Base-by-base conservation (phyloP, 1,140 invertebrate genomes). In the Pseudachorutes palmiensis region DNA sequence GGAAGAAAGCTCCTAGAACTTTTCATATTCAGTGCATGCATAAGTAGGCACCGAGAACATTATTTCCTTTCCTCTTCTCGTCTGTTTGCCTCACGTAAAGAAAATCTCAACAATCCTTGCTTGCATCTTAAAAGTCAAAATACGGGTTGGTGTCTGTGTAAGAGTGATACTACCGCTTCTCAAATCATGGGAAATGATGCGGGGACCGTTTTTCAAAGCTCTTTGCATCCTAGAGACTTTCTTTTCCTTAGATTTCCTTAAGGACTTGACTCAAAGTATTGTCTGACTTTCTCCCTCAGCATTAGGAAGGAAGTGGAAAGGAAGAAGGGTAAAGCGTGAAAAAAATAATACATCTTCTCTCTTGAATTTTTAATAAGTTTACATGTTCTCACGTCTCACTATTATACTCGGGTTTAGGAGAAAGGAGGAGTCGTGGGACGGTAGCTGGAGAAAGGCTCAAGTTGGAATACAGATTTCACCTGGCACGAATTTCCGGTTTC, bases 321-420 rank as follows among this genome's bases (percentile, higher is more conserved):
- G 22, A 5, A 55, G 29, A 57, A 22, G 51, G 30, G 26, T 60
- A 60, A 60, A 55, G 51, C 14, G 14, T 14, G 12, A 26, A 55
- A 55, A 60, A 60, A 60, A 60, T 60, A 60, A 60, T 14, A 24
- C 58, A 60, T 60, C 30, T 24, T 29, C 24, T 22, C 5, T 60
- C 58, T 60, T 60, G 58, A 60, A 60, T 60, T 31, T 60, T 60
- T 60, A 60, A 60, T 60, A 60, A 14, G 30, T 30, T 29, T 5
- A 60, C 26, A 30, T 32, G 26, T 60, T 55, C 51, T 26, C 51
- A 55, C 51, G 51, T 55, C 24, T 55, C 36, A 45, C 36, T 45
- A 12, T 45, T 45, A 45, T 55, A 22, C 12, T 14, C 9, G 5
- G 24, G 9, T 55, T 26, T 22, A 12, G n/a, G n/a, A n/a, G n/a